Percentiles rank a stretch among this genome's conserved stretches.
These are phyloP conservation scores for Aulostomus chinensis DNA, from an alignment of 2,797 vertebrate genomes.

Conservation along the genomic window DNA sequence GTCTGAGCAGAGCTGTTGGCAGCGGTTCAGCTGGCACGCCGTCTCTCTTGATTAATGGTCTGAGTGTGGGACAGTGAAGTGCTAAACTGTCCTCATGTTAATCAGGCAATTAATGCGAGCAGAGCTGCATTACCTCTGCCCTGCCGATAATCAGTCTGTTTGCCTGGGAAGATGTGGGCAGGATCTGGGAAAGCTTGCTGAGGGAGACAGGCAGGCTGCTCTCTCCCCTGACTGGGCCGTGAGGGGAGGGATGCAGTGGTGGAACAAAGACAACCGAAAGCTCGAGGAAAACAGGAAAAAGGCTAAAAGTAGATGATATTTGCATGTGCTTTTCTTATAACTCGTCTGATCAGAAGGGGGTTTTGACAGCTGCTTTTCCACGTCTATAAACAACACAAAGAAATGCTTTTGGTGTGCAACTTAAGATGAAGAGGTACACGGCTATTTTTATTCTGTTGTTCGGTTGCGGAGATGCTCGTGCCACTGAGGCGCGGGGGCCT, in stretches of 20 bases:
- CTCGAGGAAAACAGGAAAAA: neutral
- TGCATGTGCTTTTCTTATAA: slow-evolving; percentile 12
- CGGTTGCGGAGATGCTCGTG: slow-evolving; percentile 17
- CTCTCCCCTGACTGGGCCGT: neutral
- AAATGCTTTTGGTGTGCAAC: slow-evolving; percentile 5
- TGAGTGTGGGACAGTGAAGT: slow-evolving; percentile 71
- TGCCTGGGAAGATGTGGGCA: slow-evolving; percentile 44
- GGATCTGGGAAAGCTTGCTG: slow-evolving; percentile 37
- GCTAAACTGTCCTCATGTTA: slow-evolving; percentile 81
- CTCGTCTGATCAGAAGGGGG: slow-evolving; percentile 23
- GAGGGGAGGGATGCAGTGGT: slow-evolving; percentile 1
- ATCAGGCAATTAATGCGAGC: slow-evolving; percentile 81
- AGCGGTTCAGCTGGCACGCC: slow-evolving; percentile 71
- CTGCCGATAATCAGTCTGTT: slow-evolving; percentile 64
- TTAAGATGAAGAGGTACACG: slow-evolving; percentile 55
- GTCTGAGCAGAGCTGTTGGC: slow-evolving; percentile 60
- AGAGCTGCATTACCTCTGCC: slow-evolving; percentile 64
- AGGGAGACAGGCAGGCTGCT: slow-evolving; percentile 8
- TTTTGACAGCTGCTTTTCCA: slow-evolving; percentile 37
- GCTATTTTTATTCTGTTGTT: slow-evolving; percentile 2
- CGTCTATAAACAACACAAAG: slow-evolving; percentile 36
- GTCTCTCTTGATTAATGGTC: slow-evolving; percentile 71
- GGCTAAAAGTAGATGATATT: slow-evolving; percentile 8
- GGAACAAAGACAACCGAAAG: slow-evolving; percentile 9
- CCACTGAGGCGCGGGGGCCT: too few relatives aligned